Base-by-base conservation (phyloP, 2,113 vertebrate genomes). In the Peromyscus maniculatus region DNA sequence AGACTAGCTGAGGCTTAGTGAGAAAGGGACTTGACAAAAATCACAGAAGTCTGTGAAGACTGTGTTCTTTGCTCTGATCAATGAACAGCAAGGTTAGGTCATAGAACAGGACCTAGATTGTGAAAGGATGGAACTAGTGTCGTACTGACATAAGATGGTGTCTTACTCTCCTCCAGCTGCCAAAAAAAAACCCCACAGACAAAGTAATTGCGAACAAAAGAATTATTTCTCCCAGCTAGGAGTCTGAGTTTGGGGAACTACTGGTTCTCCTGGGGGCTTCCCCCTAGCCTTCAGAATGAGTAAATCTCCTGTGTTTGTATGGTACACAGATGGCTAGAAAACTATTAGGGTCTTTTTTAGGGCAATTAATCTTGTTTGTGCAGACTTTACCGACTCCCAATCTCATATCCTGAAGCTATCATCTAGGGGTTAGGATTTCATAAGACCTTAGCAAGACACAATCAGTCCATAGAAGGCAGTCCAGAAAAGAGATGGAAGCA, bases 401-500 rank as follows among this genome's bases (percentile, higher is more conserved):
- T 39, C 19, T 52, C 4, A 17, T 4, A 74, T 57, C 19, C 17
- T 93, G 36, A 69, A 52, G 55, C n/a, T 36, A 39, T 46, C 28
- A 12, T 19, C 21, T 57, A 69, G 16, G 43, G 43, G 7, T 55
- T 62, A 52, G 6, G 71, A 77, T 77, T n/a, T 77, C 62, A 39
- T 52, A 39, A 64, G 17, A 87, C 15, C 49, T 69, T 24, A 5
- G 26, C 33, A 57, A 12, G 33, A 15, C 13, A 19, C 33, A 64
- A 19, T 79, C 62, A 46, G 4, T 24, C 39, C 19, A 2, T 2
- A 79, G 46, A 39, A 12, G 19, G 21, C 33, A 4, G 0, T 3
- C 1, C 28, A 7, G 26, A 7, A n/a, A 9, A 17, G 3, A 46
- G 17, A 1, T 4, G 3, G 33, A 5, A 52, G 67, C 24, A 33